phyloP scores from a whole-genome alignment of 2,113 vertebrate genomes.

The Ursus arctos region DNA sequence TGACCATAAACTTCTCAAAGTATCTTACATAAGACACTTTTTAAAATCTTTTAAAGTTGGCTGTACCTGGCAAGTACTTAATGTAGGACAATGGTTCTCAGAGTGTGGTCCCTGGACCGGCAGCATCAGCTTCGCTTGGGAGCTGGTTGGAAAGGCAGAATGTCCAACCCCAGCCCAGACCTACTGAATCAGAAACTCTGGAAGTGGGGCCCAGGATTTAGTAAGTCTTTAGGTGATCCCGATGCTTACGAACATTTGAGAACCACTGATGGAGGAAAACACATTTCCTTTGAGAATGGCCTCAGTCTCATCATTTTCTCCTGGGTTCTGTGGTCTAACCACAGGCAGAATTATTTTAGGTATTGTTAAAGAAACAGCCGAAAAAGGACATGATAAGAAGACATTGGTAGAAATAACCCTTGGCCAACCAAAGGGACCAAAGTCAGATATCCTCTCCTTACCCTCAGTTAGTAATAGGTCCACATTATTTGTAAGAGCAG shows the following conservation, averaged over 20 bases:
- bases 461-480: neutral
- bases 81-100: neutral
- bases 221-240: neutral
- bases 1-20: neutral
- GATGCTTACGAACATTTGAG: neutral
- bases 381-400: neutral
- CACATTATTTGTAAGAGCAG: neutral
- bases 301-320: neutral
- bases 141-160: neutral
- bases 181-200: neutral
- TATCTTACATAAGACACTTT: neutral
- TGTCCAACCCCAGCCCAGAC: neutral
- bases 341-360: conserved; percentile 10
- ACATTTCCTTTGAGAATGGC: neutral
- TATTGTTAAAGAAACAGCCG: conserved; percentile 15
- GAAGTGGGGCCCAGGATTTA: neutral
- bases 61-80: neutral
- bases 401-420: neutral
- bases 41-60: neutral
- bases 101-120: neutral
- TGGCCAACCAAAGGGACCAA: neutral
- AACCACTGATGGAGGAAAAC: neutral
- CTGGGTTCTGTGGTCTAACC: conserved; percentile 16
- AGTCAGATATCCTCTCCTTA: neutral
- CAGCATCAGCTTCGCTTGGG: neutral